Conservation (phyloP, 1,140 invertebrate genomes). For the roundworm (Caenorhabditis elegans) region WBcel235 BX284606.5:13892001-13892500, state of each 20-base stretch:
- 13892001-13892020: background rate
- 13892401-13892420: too few species aligned
- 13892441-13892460: too few species aligned
- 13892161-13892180: background rate
- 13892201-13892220: background rate
- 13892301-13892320: too few species aligned
- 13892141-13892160: background rate
- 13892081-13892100: background rate
- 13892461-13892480: too few species aligned
- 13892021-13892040: background rate
- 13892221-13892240: background rate
- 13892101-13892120: background rate
- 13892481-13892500: too few species aligned
- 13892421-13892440: too few species aligned
- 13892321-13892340: too few species aligned
- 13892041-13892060: background rate
- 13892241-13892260: background rate
- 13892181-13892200: background rate
- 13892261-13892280: too few species aligned
- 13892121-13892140: background rate
- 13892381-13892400: too few species aligned
- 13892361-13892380: too few species aligned
- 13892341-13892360: too few species aligned
- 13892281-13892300: too few species aligned
- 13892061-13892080: background rate